Percentiles rank a stretch among this genome's conserved stretches.
These are phyloP conservation scores for Anthrax anthrax DNA, from an alignment of 2,888 invertebrate genomes.

Conservation along the genomic window DNA sequence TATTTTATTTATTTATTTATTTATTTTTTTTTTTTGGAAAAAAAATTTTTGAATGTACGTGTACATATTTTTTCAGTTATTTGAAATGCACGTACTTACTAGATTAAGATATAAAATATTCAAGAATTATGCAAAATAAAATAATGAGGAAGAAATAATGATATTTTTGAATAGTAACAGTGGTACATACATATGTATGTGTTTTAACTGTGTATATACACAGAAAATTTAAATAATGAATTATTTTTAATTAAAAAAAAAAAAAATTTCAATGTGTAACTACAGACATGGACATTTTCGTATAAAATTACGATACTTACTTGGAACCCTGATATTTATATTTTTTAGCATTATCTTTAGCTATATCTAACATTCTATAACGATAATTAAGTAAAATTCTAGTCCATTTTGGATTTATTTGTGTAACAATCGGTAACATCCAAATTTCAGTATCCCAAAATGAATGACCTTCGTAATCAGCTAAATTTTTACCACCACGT, in stretches of 20 bases:
- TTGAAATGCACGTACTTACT: too few relatives aligned
- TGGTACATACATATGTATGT: too few relatives aligned
- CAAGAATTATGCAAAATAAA: too few relatives aligned
- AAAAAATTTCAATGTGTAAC: too few relatives aligned
- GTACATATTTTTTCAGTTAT: too few relatives aligned
- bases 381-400: slow-evolving; percentile 40
- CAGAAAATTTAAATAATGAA: too few relatives aligned
- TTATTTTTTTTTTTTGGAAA: not conserved
- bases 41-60: not conserved
- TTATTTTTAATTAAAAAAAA: too few relatives aligned
- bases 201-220: too few relatives aligned
- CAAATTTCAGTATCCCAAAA: slow-evolving; percentile 52
- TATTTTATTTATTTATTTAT: not conserved
- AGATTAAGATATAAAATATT: too few relatives aligned
- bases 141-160: too few relatives aligned
- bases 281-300: too few relatives aligned
- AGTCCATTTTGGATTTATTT: slow-evolving; percentile 38
- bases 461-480: slow-evolving; percentile 41
- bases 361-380: slow-evolving; percentile 36
- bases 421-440: slow-evolving; percentile 43
- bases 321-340: slow-evolving; percentile 42
- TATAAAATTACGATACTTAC: slow-evolving; percentile 20
- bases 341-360: slow-evolving; percentile 36
- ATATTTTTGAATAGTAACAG: too few relatives aligned
- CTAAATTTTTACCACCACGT: slow-evolving; percentile 30